Evolutionary conservation across 2,113 vertebrate genomes (phyloP), one percentile per base, ranked within the genome.

Genomic region (Sander lucioperca): DNA sequence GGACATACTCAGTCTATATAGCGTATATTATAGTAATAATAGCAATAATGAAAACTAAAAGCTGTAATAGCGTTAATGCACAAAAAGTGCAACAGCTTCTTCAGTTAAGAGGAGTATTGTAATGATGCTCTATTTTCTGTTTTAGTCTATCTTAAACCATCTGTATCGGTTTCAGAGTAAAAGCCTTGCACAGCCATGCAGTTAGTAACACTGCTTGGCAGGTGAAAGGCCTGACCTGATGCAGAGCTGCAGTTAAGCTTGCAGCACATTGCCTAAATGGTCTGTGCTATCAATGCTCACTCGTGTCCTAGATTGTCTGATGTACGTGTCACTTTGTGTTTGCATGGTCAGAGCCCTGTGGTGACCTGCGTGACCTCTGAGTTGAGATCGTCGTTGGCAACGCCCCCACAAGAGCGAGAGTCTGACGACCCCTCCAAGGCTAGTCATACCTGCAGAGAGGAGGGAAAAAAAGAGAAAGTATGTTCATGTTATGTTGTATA

Each of bases 381-480:
- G 93, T 83, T 94, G 93, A 96, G 90, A 91, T 97, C 95, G 91
- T 95, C 95, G 89, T 95, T 91, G 91, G 90, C 88, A 25, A 50
- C 85, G 43, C 91, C 68, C 51, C 90, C 88, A 14, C 64, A 90
- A 51, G 89, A 85, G 79, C 85, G 92, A 71, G 93, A 93, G 91
- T 96, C 96, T 88, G 96, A 97, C 91, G 95, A 96, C 96, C 96
- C 95, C 93, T 97, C 96, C 96, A 97, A 91, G 90, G 95, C 97
- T 97, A 98, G 97, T 96, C 97, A 93, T 99, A 99, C 98, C 97
- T 98, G 96, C 73, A 64, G 48, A 74, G 70, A 82, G 23, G 11
- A 51, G 50, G 21, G 30, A 39, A 18, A 27, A 30, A 9, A 30
- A 15, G 48, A 64, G 21, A 30, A 48, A 2, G 47, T 12, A 39